Evolutionary conservation across 2,888 invertebrate species (phyloP).

Genomic region (Zaprionus lineosus): DNA sequence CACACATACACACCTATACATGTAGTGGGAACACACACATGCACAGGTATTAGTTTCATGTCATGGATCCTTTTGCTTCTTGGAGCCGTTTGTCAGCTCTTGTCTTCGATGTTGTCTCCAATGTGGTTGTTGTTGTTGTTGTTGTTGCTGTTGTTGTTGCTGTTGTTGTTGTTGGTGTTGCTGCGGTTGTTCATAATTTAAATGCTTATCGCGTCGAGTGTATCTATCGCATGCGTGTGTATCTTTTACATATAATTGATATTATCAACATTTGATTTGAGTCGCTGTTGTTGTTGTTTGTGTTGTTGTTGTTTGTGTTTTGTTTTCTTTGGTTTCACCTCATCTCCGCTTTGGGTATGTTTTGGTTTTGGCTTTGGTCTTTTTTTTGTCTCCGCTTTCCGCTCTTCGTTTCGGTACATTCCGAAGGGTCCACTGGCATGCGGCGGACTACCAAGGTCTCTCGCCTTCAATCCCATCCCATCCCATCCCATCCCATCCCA

Average conservation of each 20-base stretch:
- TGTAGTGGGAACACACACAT: conserved; percentile 7
- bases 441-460: conserved; percentile 3
- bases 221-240: conserved; percentile 69
- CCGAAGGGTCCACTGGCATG: conserved; percentile 58
- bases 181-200: conserved; percentile 67
- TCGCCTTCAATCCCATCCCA: conserved; percentile 4
- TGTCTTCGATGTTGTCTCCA: not conserved
- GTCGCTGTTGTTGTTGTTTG: conserved; percentile 19
- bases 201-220: conserved; percentile 68
- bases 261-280: conserved; percentile 75
- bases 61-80: conserved; percentile 37
- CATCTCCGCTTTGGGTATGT: conserved; percentile 18
- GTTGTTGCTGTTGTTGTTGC: conserved; percentile 7
- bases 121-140: not conserved
- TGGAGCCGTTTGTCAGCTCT: not conserved
- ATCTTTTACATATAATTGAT: conserved; percentile 79
- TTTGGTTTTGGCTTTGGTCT: conserved; percentile 23
- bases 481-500: no score
- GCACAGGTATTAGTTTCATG: conserved; percentile 34
- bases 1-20: conserved; percentile 12
- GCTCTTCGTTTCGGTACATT: no score
- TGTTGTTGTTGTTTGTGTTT: conserved; percentile 2
- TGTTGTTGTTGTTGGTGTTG: conserved; percentile 18
- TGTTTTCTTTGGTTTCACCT: conserved; percentile 1
- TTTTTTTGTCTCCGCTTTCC: no score